These are phyloP conservation scores for Lagopus muta DNA, from an alignment of 2,113 vertebrate species.

Conservation along the genomic window DNA sequence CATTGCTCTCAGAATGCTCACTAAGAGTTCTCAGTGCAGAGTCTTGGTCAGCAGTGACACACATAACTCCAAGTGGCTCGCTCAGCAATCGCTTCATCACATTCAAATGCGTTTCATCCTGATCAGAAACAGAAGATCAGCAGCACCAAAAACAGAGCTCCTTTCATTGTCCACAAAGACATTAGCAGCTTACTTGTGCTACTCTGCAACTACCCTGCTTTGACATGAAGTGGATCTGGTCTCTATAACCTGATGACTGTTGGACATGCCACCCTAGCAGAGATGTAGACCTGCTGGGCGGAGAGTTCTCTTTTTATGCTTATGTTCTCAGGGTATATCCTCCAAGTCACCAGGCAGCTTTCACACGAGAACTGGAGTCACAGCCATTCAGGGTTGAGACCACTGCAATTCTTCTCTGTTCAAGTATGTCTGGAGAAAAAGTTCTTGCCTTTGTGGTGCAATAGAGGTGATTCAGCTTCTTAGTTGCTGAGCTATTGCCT, in stretches of 20 bases:
- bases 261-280: background rate
- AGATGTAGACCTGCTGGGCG: background rate
- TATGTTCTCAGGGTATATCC: background rate
- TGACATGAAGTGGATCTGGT: background rate
- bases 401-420: background rate
- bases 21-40: background rate
- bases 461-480: background rate
- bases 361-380: background rate
- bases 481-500: background rate
- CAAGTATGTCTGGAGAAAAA: background rate
- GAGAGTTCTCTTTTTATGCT: background rate
- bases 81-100: conserved; percentile 11
- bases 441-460: background rate
- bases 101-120: background rate
- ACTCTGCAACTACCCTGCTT: background rate
- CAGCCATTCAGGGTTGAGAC: background rate
- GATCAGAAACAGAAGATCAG: conserved; percentile 22
- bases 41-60: background rate
- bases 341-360: background rate
- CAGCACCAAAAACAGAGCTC: background rate
- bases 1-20: background rate
- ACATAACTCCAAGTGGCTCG: background rate
- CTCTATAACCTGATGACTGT: background rate
- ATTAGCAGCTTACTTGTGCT: background rate
- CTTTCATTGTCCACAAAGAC: background rate